Base-by-base conservation (phyloP, 2,888 invertebrate genomes). In the Lissonota sp. region DNA sequence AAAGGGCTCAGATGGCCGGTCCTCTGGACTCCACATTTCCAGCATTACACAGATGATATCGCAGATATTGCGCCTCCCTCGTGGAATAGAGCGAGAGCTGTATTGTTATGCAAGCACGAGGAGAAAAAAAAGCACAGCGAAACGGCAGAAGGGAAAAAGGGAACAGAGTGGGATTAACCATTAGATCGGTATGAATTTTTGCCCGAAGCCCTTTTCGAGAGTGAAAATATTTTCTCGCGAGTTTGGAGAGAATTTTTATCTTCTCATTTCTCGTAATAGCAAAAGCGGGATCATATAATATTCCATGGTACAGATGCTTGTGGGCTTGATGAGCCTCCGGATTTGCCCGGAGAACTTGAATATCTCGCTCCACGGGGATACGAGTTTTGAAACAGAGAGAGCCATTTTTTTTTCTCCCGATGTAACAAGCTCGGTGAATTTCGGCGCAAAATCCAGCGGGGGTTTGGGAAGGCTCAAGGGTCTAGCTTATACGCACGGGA, bases 1-100 rank as follows among this genome's bases (percentile, higher is more conserved):
- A 60, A 53, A 67, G 88, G 88, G 84, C 90, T 90, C 90, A 89
- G 91, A 89, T 90, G 91, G 87, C 85, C 84, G 80, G 83, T 78
- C 76, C 83, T 83, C 83, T 77, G 81, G 85, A 83, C 84, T 82
- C 85, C 71, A 58, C 87, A 85, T 87, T 90, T 89, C 87, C 84
- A 84, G 87, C 88, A 90, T 91, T 88, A 88, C 79, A 82, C 82
- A 79, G 75, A 86, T 85, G 85, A 88, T 88, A 85, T 82, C 77
- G 77, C 87, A 86, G 86, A 87, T 88, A 88, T 83, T 81, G 51
- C 72, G 67, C 70, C 66, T 71, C 46, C 39, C 37, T 3, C 14
- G 53, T 40, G 55, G 57, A 55, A 26, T 60, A 44, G 10, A 66
- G 53, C 40, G 66, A 51, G 49, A 55, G 14, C 26, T 26, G 26